A percentile compares a stretch with the other conserved stretches of the same genome.
Conservation (phyloP, 1,140 invertebrate species). For the Macrobrachium rosenbergii region DNA sequence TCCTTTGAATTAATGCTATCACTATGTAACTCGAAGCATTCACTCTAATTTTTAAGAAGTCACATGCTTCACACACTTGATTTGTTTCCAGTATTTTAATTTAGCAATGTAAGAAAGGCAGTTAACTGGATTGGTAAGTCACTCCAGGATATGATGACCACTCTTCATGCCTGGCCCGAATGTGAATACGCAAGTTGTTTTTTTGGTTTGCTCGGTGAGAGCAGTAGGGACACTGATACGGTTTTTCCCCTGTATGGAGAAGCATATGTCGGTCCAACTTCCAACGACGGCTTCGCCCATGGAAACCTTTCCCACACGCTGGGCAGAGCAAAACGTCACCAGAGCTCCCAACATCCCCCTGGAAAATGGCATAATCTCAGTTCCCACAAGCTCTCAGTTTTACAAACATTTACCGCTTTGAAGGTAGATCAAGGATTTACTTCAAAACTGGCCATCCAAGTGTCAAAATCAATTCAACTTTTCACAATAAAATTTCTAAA, state of each 20-base stretch:
- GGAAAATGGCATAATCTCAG: constrained; percentile 62
- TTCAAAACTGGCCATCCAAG: not conserved
- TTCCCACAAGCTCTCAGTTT: constrained; percentile 36
- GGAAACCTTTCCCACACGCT: constrained; percentile 57
- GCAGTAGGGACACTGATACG: constrained; percentile 92
- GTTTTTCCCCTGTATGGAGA: constrained; percentile 93
- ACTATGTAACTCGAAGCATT: no score
- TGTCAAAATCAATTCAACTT: no score
- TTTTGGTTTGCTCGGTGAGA: constrained; percentile 91
- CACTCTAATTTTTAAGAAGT: no score
- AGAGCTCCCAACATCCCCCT: constrained; percentile 57
- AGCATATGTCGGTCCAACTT: constrained; percentile 79
- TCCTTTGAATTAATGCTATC: no score
- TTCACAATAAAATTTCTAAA: no score
- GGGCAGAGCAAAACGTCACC: constrained; percentile 61
- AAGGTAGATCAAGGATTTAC: not conserved
- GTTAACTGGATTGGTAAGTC: constrained; percentile 78
- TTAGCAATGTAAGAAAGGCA: not conserved
- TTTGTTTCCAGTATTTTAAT: not conserved
- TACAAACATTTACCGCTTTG: not conserved
- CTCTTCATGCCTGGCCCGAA: constrained; percentile 95
- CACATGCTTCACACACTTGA: no score
- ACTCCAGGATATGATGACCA: constrained; percentile 90
- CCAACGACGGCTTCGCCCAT: constrained; percentile 62
- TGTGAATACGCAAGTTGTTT: constrained; percentile 91